Percentiles rank a stretch among this genome's conserved stretches.
Conservation (phyloP, 2,888 invertebrate genomes). For the Phyllotreta striolata region DNA sequence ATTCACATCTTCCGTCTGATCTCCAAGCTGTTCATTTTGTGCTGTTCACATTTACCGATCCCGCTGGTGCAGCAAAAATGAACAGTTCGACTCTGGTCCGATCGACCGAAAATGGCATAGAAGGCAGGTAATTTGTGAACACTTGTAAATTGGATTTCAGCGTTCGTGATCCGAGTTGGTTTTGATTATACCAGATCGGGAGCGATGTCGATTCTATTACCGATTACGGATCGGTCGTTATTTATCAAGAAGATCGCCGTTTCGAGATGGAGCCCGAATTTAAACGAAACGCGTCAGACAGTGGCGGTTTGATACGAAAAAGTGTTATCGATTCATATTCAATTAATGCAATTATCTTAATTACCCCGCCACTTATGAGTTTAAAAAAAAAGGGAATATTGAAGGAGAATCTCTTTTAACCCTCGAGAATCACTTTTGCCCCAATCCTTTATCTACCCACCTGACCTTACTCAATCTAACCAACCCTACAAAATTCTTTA, state of each 20-base stretch:
- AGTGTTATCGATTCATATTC: no score
- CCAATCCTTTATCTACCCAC: no score
- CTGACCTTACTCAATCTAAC: no score
- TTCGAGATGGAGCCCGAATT: constrained; percentile 1
- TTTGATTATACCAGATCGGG: constrained; percentile 48
- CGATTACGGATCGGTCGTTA: constrained; percentile 41
- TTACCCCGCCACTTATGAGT: neutral
- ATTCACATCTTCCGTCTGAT: no score
- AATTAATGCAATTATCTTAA: no score
- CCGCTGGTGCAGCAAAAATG: no score
- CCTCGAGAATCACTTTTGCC: no score
- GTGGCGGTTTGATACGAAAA: neutral
- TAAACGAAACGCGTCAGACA: constrained; percentile 5
- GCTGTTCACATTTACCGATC: no score
- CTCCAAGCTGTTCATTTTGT: no score
- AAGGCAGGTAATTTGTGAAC: constrained; percentile 51
- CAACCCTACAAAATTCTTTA: no score
- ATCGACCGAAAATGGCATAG: constrained; percentile 28
- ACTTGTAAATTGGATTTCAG: constrained; percentile 53
- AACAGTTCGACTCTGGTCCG: constrained; percentile 12
- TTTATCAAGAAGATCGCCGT: constrained; percentile 39
- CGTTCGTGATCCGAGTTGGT: constrained; percentile 44
- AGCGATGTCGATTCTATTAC: constrained; percentile 44
- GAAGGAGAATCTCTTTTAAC: no score
- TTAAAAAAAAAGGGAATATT: neutral